These are phyloP conservation scores for Sminthurides aquaticus DNA, from an alignment of 2,888 invertebrate genomes.

Conservation along the genomic window DNA sequence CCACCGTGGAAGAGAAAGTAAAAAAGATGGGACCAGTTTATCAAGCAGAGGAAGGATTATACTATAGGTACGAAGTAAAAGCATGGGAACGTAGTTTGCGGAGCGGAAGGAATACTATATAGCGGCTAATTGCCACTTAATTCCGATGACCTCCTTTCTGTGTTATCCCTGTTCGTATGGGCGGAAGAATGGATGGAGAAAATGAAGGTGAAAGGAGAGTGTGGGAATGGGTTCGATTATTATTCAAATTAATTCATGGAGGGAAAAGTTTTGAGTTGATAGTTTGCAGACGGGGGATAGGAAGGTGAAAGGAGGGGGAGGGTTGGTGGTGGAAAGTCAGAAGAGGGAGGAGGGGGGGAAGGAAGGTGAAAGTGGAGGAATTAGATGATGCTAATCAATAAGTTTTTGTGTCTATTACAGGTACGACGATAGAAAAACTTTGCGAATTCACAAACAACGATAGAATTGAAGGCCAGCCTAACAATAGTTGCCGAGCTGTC, in stretches of 20 bases:
- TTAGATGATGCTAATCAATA: neutral
- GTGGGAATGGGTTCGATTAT: neutral
- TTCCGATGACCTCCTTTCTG: neutral
- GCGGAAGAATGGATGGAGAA: no score
- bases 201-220: neutral
- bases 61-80: no score
- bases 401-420: conserved; percentile 52
- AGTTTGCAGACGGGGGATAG: neutral
- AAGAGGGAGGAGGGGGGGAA: neutral
- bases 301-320: neutral
- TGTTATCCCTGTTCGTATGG: neutral
- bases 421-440: conserved; percentile 82
- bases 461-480: conserved; percentile 33
- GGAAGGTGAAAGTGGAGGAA: neutral
- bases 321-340: neutral
- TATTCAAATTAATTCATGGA: neutral
- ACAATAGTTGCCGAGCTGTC: conserved; percentile 46
- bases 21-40: no score
- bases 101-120: neutral
- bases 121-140: neutral
- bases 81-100: no score
- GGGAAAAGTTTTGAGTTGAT: neutral
- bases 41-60: no score
- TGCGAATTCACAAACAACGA: conserved; percentile 56
- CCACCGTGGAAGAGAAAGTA: no score